phyloP scores from a whole-genome alignment of 2,113 vertebrate species.

The Morphnarchus princeps region DNA sequence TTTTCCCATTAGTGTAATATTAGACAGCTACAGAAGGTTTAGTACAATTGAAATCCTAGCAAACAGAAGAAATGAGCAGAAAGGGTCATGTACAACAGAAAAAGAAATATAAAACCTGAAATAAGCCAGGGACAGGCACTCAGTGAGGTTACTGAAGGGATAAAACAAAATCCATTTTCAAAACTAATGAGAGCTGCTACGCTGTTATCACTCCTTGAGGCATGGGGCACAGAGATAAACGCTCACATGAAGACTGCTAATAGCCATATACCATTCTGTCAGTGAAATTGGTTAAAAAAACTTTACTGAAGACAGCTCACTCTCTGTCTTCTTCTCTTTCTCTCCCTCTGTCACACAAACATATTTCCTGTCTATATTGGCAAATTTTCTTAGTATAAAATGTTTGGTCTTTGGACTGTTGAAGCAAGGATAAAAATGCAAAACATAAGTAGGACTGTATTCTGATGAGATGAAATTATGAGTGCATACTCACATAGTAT shows the following conservation, averaged over 20 bases:
- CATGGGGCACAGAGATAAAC: background rate
- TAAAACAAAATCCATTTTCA: conserved; percentile 10
- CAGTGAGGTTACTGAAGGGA: background rate
- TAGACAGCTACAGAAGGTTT: background rate
- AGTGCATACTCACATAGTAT: background rate
- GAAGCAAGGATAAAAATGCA: background rate
- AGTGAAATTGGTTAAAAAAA: background rate
- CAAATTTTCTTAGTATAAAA: background rate
- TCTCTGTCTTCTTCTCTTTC: background rate
- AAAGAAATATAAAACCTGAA: background rate
- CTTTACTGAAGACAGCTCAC: background rate
- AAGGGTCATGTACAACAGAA: background rate
- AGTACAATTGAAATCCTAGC: background rate
- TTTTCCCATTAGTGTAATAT: background rate
- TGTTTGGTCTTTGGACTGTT: background rate
- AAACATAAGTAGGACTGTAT: background rate
- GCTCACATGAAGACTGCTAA: background rate
- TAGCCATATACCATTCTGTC: background rate
- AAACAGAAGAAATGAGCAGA: background rate
- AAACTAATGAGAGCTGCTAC: background rate
- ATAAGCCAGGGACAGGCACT: background rate
- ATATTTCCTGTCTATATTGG: background rate
- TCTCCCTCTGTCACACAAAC: background rate
- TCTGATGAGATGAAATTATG: background rate
- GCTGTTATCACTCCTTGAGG: background rate